These are phyloP conservation scores for Goniozus legneri DNA, from an alignment of 1,140 invertebrate genomes.

Conservation along the genomic window DNA sequence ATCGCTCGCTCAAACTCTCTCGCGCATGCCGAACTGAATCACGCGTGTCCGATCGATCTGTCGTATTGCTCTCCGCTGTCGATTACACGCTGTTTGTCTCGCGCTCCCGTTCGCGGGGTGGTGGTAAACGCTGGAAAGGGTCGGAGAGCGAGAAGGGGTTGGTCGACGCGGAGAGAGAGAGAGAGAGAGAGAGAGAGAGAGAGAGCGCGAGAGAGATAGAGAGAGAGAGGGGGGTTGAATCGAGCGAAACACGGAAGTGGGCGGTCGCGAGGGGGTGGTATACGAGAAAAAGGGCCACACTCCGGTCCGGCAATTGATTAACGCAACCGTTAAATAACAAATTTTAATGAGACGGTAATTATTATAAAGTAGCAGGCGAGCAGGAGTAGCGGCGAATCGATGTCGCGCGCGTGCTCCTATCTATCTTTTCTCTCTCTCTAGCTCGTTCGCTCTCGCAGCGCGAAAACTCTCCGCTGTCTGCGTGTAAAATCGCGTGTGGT, in stretches of 20 bases:
- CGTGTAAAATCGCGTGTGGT: conserved; percentile 14
- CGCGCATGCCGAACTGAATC: not conserved
- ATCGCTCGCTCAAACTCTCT: too few species aligned
- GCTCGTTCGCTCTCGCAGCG: too few species aligned
- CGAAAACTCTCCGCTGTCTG: conserved; percentile 12
- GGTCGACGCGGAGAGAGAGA: not conserved
- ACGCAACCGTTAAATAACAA: conserved; percentile 52
- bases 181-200: not conserved
- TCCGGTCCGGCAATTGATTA: conserved; percentile 45
- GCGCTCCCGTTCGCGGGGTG: too few species aligned
- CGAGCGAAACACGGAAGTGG: conserved; percentile 6
- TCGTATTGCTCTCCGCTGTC: too few species aligned
- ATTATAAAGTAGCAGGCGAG: conserved; percentile 52
- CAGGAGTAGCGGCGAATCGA: too few species aligned
- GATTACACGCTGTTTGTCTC: too few species aligned
- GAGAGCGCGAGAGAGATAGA: conserved; percentile 3
- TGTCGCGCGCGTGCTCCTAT: conserved; percentile 25
- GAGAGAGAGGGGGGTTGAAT: conserved; percentile 2
- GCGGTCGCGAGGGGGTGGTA: too few species aligned
- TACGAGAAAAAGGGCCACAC: too few species aligned
- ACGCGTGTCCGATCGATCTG: not conserved
- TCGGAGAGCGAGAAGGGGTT: not conserved
- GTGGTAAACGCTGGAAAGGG: too few species aligned
- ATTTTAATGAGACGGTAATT: conserved; percentile 53
- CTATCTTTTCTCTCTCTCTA: too few species aligned